Base-by-base conservation (phyloP, 2,888 invertebrate species). In the Steinernema carpocapsae region DNA sequence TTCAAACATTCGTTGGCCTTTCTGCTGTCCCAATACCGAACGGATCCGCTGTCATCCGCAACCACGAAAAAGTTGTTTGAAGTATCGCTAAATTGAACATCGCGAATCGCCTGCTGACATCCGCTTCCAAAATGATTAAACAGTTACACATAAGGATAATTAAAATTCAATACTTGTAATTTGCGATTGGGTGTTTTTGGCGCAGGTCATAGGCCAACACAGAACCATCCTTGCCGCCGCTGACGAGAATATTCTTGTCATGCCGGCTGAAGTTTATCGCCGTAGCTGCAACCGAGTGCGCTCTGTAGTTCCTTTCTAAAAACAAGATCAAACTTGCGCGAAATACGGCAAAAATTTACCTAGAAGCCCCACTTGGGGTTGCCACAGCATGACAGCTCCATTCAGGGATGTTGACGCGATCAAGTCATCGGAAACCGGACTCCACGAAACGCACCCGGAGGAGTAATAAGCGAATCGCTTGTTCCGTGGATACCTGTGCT, bases 21-120 rank as follows among this genome's bases (percentile, higher is more conserved):
- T 3, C 64, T 26, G 17, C 10, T 26, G 19, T 64, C 64, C 64
- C 64, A 64, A 17, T 64, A 64, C 1, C 64, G 64, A 32, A 64
- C 64, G 64, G 29, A 64, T 32, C 64, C 64, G n/a, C 64, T 64
- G 32, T 64, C 64, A 32, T 64, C 64, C 1, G 64, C 64, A 2
- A 29, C 29, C 26, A 37, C 26, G n/a, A 64, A 64, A 12, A n/a
- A 7, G 14, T 37, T 4, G 3, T 64, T 64, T 17, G 17, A 6
- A 10, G 37, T 37, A 10, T 37, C 37, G 17, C 12, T 12, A 7
- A 64, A 64, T 32, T 64, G 64, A 17, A 64, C 32, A 26, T 64
- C 64, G 6, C 64, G 64, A 3, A 64, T 32, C 10, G 64, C 32
- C 14, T 64, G 64, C 19, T 64, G 29, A 32, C 64, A 64, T 32